Percentiles rank a stretch among this genome's conserved stretches.
Conservation (phyloP, 2,888 invertebrate genomes). For the Dusona sp. region DNA sequence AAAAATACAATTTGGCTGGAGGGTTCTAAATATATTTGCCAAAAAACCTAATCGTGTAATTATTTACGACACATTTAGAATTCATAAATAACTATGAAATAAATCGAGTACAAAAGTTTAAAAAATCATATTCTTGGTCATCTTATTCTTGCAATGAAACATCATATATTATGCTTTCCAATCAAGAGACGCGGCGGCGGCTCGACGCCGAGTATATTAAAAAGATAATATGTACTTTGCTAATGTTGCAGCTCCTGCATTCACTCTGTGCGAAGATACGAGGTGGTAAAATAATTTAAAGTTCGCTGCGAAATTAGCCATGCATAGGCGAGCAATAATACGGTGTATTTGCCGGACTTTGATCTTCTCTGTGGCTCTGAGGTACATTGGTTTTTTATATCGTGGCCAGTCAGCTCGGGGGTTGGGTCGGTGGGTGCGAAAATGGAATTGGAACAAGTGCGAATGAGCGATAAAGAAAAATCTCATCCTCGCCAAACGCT, state of each 20-base stretch:
- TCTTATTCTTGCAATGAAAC: too few species aligned
- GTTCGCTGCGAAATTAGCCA: not conserved
- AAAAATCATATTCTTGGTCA: too few species aligned
- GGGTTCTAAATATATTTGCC: too few species aligned
- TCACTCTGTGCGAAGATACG: not conserved
- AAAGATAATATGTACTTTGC: not conserved
- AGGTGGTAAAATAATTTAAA: not conserved
- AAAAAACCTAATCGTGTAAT: too few species aligned
- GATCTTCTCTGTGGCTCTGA: constrained; percentile 5
- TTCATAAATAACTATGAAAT: too few species aligned
- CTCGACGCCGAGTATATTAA: not conserved
- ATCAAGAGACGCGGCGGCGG: too few species aligned
- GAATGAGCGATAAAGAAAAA: constrained; percentile 6
- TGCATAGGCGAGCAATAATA: not conserved
- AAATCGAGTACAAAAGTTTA: too few species aligned
- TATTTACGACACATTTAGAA: too few species aligned
- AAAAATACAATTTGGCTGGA: too few species aligned
- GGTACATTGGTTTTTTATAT: not conserved
- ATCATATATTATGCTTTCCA: too few species aligned
- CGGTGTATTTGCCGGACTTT: constrained; percentile 28
- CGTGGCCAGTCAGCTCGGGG: not conserved
- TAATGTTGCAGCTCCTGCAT: not conserved
- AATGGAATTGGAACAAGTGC: constrained; percentile 25
- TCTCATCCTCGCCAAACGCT: constrained; percentile 17
- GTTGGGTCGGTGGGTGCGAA: not conserved